Conservation (phyloP, 2,113 vertebrate species). For the Acanthisitta chloris region DNA sequence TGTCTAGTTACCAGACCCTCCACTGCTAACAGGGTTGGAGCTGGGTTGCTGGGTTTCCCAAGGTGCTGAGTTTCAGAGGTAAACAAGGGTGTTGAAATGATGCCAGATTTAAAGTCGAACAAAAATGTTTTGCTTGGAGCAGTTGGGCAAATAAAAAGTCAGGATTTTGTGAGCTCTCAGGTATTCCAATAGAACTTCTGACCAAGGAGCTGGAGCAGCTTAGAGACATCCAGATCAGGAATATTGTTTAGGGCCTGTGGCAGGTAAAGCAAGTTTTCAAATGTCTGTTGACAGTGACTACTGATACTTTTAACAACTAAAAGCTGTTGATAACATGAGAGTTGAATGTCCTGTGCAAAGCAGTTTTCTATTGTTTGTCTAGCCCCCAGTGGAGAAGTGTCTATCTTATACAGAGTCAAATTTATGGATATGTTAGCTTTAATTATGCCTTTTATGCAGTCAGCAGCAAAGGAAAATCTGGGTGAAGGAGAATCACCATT, state of each 20-base stretch:
- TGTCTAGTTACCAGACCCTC: not conserved
- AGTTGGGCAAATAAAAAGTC: not conserved
- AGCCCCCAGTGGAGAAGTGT: not conserved
- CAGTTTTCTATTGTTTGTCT: not conserved
- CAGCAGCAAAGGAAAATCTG: not conserved
- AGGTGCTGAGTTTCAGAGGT: not conserved
- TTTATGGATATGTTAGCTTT: not conserved
- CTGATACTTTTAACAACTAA: not conserved
- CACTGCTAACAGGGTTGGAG: not conserved
- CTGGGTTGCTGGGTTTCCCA: not conserved
- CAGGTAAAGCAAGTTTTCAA: not conserved
- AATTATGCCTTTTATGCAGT: not conserved
- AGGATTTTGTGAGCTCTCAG: not conserved
- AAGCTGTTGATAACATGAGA: not conserved
- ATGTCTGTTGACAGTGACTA: not conserved
- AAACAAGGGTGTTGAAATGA: not conserved
- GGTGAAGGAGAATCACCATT: not conserved
- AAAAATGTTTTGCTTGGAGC: not conserved
- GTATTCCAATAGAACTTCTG: not conserved
- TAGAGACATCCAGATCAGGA: not conserved
- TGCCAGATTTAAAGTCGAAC: not conserved
- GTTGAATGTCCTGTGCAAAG: not conserved
- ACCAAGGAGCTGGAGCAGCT: not conserved
- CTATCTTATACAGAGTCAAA: not conserved
- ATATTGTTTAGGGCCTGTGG: not conserved